Evolutionary conservation across 2,888 invertebrate genomes (phyloP), one percentile per base, ranked within the genome.

Genomic region (Nemotelus nigrinus): DNA sequence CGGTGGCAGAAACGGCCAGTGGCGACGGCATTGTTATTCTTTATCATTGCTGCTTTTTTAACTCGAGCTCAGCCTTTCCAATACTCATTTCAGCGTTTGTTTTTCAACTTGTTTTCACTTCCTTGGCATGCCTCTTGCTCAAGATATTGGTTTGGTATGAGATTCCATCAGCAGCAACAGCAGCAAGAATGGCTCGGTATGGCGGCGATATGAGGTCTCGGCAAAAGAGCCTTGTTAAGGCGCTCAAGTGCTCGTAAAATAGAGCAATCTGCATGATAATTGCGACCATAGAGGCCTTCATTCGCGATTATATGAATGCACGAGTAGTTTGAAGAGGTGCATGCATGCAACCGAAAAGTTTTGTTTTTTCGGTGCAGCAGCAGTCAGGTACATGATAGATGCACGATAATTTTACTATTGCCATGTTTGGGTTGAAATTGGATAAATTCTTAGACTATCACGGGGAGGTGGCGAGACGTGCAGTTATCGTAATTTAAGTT

Each of bases 181-280:
- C 25, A 25, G 25, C 25, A 25, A 43, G n/a, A 68, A 68, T 39
- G 50, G 39, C 68, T 68, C 41, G 5, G 41, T 53, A 50, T 44
- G 68, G 65, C 65, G 68, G 53, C 68, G 39, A 10, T 44, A 43
- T 8, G 57, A 10, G 6, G 48, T 53, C 44, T 43, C 71, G n/a
- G 43, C 71, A 41, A 72, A 47, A 39, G 48, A 72, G 53, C n/a
- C 72, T 72, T 58, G 72, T 72, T 72, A 72, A 72, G 60, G 58
- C 58, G 72, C 72, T 58, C 72, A 72, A 72, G 72, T 60, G 72
- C 10, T 72, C 72, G 48, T 72, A 72, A 72, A 72, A 72, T 72
- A 72, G 72, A 72, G 72, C 72, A 72, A 57, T 71, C 70, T 71
- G 47, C 57, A 71, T 71, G 47, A 71, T 72, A 72, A 72, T 72